phyloP scores from a whole-genome alignment of 1,140 invertebrate genomes.

The Periplaneta americana region DNA sequence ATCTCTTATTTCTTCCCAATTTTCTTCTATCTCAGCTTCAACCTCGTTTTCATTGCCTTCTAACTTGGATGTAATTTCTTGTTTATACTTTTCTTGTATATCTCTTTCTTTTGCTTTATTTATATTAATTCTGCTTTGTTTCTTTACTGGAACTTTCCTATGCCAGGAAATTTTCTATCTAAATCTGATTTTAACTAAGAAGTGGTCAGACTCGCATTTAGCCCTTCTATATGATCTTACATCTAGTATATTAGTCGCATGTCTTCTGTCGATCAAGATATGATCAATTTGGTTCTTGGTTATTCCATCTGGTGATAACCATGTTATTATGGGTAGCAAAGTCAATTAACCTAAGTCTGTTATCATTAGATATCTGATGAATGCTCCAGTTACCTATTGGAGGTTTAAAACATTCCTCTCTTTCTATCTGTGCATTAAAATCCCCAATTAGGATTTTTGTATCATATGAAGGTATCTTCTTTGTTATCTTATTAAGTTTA shows the following conservation, averaged over 20 bases:
- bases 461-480: too few relatives aligned
- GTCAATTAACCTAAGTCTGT: not conserved
- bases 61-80: not conserved
- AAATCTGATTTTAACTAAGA: conserved; percentile 14
- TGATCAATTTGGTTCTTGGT: conserved; percentile 22
- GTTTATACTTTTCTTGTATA: not conserved
- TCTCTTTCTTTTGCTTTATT: not conserved
- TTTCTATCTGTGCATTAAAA: not conserved
- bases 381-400: not conserved
- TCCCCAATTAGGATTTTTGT: too few relatives aligned
- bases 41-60: not conserved
- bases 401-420: not conserved
- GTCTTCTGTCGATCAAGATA: conserved; percentile 18
- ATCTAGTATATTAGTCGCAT: conserved; percentile 6
- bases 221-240: conserved; percentile 19
- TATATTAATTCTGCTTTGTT: not conserved
- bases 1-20: conserved; percentile 1
- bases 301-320: not conserved
- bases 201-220: conserved; percentile 19
- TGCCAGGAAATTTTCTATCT: too few relatives aligned
- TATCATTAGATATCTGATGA: not conserved
- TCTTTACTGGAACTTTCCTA: not conserved
- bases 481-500: too few relatives aligned
- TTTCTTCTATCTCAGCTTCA: not conserved
- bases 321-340: not conserved